Base-by-base conservation (phyloP, 2,113 vertebrate species). In the Pygoscelis antarcticus region DNA sequence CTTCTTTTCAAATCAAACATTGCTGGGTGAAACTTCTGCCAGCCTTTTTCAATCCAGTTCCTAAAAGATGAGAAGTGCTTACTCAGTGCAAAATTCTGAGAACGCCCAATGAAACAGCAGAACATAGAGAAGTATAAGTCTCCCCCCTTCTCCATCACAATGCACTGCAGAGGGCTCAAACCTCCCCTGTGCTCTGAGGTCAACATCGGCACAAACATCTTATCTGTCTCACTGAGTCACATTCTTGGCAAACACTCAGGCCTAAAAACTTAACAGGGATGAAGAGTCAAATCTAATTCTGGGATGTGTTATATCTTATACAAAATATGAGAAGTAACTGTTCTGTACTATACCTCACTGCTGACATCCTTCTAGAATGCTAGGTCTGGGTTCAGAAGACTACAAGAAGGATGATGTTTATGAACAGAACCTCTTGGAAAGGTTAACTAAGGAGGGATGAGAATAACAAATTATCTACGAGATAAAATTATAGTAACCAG, bases 361-460 rank as follows among this genome's bases (percentile, higher is more conserved):
- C 79, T 93, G 79, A 90, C 64, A 86, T 77, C 71, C 54, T 93
- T 95, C 86, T 86, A 95, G 76, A 96, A 95, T 70, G 79, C 91
- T 93, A 97, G 66, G 60, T 69, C 86, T 96, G 93, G 71, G 76
- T 77, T 95, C 71, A 89, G 91, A 92, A 83, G 75, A 80, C 83
- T 90, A 92, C 88, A 95, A 93, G 69, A 93, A 88, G 80, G 76
- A 93, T 89, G 86, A 83, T 74, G 80, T 58, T 91, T 89, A 87
- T 78, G 89, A 96, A 96, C 71, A 95, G 86, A 97, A 86, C 27
- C 71, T 92, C 79, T 88, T 90, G 62, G 55, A 92, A 96, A 93
- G 66, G 83, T 93, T 96, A 96, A 95, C 79, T 96, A 88, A 88
- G 85, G 71, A 90, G 58, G 85, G 88, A 90, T 85, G 88, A 94